These are phyloP conservation scores for Trachelus tabidus DNA, from an alignment of 2,888 invertebrate genomes.

Conservation along the genomic window DNA sequence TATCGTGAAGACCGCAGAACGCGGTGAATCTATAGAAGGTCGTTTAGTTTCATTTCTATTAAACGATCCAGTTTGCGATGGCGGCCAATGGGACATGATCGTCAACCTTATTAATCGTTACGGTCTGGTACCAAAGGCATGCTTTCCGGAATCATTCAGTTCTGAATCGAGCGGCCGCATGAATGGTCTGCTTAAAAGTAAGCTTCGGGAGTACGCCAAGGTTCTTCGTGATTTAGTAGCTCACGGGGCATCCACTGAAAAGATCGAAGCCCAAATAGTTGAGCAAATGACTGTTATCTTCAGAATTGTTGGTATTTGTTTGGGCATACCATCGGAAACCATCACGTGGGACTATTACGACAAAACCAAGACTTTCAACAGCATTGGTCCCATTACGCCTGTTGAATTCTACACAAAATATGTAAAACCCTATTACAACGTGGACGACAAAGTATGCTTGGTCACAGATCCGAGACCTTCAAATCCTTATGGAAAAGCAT, in stretches of 20 bases:
- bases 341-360: slow-evolving; percentile 90
- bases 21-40: slow-evolving; percentile 82
- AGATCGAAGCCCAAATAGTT: slow-evolving; percentile 73
- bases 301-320: slow-evolving; percentile 84
- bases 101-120: slow-evolving; percentile 88
- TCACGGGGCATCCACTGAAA: slow-evolving; percentile 72
- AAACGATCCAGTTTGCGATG: slow-evolving; percentile 83
- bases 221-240: slow-evolving; percentile 75
- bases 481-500: slow-evolving; percentile 82
- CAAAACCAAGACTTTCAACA: slow-evolving; percentile 80
- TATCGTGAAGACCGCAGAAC: slow-evolving; percentile 79
- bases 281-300: slow-evolving; percentile 82
- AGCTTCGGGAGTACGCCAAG: slow-evolving; percentile 86
- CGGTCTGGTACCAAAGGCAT: slow-evolving; percentile 89
- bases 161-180: slow-evolving; percentile 80
- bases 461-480: slow-evolving; percentile 86
- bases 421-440: slow-evolving; percentile 82
- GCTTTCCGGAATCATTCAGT: slow-evolving; percentile 86
- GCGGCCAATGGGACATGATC: slow-evolving; percentile 95
- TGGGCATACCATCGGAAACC: slow-evolving; percentile 83
- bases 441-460: slow-evolving; percentile 88
- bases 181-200: slow-evolving; percentile 84
- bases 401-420: slow-evolving; percentile 83
- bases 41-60: slow-evolving; percentile 83
- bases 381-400: slow-evolving; percentile 81